Conservation (phyloP, 2,113 vertebrate genomes). For the Cinclus mexicanus region DNA sequence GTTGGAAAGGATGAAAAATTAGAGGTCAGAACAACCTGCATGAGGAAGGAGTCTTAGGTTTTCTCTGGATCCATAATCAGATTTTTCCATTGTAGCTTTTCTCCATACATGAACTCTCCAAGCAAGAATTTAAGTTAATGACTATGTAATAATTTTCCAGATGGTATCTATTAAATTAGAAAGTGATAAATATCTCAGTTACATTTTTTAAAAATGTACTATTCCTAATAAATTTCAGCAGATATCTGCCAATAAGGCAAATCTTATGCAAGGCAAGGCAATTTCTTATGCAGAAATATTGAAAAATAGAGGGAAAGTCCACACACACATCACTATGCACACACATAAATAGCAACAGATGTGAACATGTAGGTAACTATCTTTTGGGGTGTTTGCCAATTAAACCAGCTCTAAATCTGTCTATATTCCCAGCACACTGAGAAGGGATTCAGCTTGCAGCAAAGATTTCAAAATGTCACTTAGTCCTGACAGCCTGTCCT, state of each 20-base stretch:
- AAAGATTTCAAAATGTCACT: neutral
- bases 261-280: neutral
- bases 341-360: neutral
- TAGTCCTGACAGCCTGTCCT: neutral
- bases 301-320: neutral
- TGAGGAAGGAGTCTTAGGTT: neutral
- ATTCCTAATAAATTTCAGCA: neutral
- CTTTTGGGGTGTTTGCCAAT: neutral
- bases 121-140: neutral
- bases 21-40: neutral
- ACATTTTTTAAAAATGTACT: accelerated
- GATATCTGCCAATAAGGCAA: neutral
- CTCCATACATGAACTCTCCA: neutral
- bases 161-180: neutral
- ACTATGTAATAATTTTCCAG: neutral
- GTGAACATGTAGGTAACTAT: neutral
- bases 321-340: neutral
- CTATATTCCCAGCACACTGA: neutral
- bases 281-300: neutral
- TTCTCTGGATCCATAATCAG: neutral
- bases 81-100: neutral
- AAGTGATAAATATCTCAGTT: neutral
- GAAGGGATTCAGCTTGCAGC: neutral
- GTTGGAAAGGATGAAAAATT: neutral
- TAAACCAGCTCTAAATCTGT: neutral